Evolutionary conservation across 2,888 invertebrate genomes (phyloP).

Genomic region (Fissipunctia ypsillon): DNA sequence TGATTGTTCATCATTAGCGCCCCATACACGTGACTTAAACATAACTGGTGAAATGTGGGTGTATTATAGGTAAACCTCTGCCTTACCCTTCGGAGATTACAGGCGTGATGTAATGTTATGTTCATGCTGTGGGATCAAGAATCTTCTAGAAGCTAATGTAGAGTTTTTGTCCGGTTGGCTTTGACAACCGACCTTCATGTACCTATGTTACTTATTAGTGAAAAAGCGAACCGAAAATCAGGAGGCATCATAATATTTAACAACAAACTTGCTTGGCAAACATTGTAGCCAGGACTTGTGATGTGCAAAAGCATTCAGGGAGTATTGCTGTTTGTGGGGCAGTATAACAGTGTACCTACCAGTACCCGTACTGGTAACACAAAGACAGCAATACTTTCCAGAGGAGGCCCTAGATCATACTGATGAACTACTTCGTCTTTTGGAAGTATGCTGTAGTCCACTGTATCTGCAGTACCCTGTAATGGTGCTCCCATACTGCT

Average conservation of each 20-base stretch:
- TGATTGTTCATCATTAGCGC: neutral
- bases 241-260: neutral
- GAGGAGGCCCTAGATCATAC: neutral
- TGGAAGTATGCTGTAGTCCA: neutral
- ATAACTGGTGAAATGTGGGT: neutral
- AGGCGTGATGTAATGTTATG: no score
- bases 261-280: neutral
- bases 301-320: neutral
- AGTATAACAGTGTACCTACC: neutral
- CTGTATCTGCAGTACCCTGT: neutral
- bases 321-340: neutral
- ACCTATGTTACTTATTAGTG: no score
- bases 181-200: no score
- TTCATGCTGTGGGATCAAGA: no score
- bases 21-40: neutral
- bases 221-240: neutral
- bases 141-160: no score
- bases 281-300: neutral
- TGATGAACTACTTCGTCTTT: neutral
- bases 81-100: no score
- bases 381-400: neutral
- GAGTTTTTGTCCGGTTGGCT: no score
- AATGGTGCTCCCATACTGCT: no score
- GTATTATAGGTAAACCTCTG: no score
- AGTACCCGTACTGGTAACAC: neutral